Evolutionary conservation across 2,888 invertebrate genomes (phyloP), one percentile per base, ranked within the genome.

Genomic region (Heliothis peltigera): DNA sequence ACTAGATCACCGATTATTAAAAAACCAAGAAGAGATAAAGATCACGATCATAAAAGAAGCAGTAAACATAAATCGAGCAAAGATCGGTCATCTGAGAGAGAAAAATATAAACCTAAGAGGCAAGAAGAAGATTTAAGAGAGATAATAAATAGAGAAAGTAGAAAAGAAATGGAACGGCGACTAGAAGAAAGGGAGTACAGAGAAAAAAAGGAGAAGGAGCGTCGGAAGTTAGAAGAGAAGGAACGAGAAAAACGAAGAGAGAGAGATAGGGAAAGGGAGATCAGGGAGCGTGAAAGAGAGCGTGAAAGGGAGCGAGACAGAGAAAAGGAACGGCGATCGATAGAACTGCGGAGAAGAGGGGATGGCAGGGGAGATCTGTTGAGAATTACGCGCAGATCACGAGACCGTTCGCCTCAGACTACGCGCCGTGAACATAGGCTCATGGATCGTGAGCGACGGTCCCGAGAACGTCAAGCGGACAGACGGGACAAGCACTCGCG

Each of bases 1-100:
- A 73, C 70, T 0, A 84, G 96, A 80, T 96, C 96, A 74, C 96
- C 95, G 68, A 95, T 64, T 6, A 64, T 64, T 1, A 89, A 87
- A 54, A 89, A 84, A 60, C 66, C 96, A 54, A 96, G 93, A 43
- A 91, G 80, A 61, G 88, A 90, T 19, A 82, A 84, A 48, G 90
- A 91, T 12, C 71, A 64, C 25, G 77, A 77, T 2, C 76, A 86
- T 43, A 95, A 92, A 79, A 91, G 87, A 54, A 92, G 91, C 21
- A 87, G 80, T 55, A 95, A 91, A 84, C 85, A 86, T 42, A 95
- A 94, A 79, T 88, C 81, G 28, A 94, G 84, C 84, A 92, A 86
- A 86, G 95, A 87, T 67, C 79, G 77, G 32, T 88, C 87, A 0
- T 66, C 82, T 60, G 91, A 92, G 44, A 83, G 82, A 63, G 91